Conservation (phyloP, 2,113 vertebrate genomes). For the Actenoides hombroni region DNA sequence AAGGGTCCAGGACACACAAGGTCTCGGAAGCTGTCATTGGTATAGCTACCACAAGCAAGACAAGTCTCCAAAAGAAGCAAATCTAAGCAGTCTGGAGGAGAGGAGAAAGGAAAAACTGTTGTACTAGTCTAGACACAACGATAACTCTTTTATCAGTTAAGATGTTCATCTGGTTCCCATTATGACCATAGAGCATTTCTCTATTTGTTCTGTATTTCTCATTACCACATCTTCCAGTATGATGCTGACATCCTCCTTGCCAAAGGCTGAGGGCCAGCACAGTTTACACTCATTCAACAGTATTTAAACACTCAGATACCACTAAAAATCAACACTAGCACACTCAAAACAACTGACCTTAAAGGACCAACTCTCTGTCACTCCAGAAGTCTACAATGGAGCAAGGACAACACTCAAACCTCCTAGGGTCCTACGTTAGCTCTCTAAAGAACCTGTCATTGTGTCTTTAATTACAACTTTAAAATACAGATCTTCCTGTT, state of each 20-base stretch:
- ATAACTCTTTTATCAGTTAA: background rate
- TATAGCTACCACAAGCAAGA: background rate
- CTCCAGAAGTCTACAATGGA: background rate
- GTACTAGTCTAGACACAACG: background rate
- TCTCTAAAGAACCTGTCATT: background rate
- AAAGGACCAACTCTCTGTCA: background rate
- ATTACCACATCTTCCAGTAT: too few relatives aligned
- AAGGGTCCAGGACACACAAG: background rate
- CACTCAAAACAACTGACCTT: background rate
- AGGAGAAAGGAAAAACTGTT: background rate
- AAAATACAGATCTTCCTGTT: rapidly evolving
- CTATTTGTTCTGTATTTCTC: background rate
- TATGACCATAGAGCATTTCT: rapidly evolving
- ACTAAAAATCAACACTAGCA: background rate
- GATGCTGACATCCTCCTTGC: background rate
- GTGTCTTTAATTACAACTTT: background rate
- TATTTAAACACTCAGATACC: background rate
- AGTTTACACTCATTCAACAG: background rate
- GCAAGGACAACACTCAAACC: background rate
- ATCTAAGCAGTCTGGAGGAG: background rate
- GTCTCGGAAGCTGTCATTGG: rapidly evolving
- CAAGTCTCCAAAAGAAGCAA: background rate
- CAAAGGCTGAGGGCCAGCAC: background rate
- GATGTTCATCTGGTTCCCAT: background rate
- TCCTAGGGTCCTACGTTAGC: background rate